A percentile compares a stretch with the other conserved stretches of the same genome.
These are phyloP conservation scores for Pogonocherus hispidulus DNA, from an alignment of 2,888 invertebrate genomes.

Conservation along the genomic window DNA sequence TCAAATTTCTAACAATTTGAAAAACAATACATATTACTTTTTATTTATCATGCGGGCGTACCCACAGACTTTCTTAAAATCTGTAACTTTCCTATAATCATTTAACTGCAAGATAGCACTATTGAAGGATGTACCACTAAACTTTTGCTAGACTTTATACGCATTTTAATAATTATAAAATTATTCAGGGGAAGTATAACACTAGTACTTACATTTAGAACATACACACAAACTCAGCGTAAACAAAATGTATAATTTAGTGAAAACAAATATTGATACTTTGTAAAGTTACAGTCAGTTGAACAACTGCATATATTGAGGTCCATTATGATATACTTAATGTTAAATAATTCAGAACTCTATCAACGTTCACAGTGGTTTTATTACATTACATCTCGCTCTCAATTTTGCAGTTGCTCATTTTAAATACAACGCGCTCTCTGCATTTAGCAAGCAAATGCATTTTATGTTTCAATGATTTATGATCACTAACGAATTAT, in stretches of 20 bases:
- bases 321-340: neutral
- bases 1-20: too few species aligned
- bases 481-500: neutral
- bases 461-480: conserved; percentile 7
- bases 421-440: neutral
- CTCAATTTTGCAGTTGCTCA: neutral
- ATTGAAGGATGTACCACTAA: too few species aligned
- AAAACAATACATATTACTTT: too few species aligned
- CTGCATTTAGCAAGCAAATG: conserved; percentile 7
- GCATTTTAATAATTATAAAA: too few species aligned
- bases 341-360: conserved; percentile 9
- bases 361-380: conserved; percentile 1
- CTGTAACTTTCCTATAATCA: too few species aligned
- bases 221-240: neutral
- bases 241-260: neutral
- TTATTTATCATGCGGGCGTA: too few species aligned
- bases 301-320: neutral
- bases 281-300: neutral
- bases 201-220: too few species aligned
- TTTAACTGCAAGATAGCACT: too few species aligned
- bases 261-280: neutral
- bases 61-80: too few species aligned
- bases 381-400: conserved; percentile 4
- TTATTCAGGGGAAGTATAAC: too few species aligned
- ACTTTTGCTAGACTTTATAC: too few species aligned